Evolutionary conservation across 2,888 invertebrate genomes (phyloP).

Genomic region (Agrochola litura): DNA sequence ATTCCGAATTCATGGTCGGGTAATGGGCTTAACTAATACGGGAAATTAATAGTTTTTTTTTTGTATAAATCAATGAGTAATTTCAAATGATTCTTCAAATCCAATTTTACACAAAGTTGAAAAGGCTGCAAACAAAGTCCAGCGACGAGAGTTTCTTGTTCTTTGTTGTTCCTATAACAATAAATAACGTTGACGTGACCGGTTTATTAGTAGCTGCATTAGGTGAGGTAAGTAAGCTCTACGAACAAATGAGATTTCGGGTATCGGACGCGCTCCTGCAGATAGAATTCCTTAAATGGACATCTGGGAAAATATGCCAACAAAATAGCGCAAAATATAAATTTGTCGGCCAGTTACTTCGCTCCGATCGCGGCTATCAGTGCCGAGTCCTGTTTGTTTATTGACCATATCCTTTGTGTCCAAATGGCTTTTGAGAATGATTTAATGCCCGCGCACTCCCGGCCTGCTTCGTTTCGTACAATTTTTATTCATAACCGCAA

Average conservation of each 20-base stretch:
- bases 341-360: slow-evolving; percentile 77
- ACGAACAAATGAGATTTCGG: slow-evolving; percentile 78
- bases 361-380: slow-evolving; percentile 77
- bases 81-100: slow-evolving; percentile 35
- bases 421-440: slow-evolving; percentile 83
- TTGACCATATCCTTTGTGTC: slow-evolving; percentile 86
- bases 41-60: not conserved
- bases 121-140: slow-evolving; percentile 79
- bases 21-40: not conserved
- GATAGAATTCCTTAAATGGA: slow-evolving; percentile 75
- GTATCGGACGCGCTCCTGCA: slow-evolving; percentile 75
- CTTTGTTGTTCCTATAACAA: slow-evolving; percentile 85
- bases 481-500: slow-evolving; percentile 79
- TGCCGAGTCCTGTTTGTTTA: slow-evolving; percentile 83
- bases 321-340: slow-evolving; percentile 75
- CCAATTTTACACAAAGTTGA: slow-evolving; percentile 62
- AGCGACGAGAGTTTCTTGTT: slow-evolving; percentile 80
- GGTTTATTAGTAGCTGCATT: slow-evolving; percentile 87
- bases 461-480: slow-evolving; percentile 73
- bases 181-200: slow-evolving; percentile 89
- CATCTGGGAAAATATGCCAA: slow-evolving; percentile 75
- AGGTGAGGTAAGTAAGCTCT: slow-evolving; percentile 76
- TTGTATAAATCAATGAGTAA: slow-evolving; percentile 13
- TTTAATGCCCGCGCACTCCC: slow-evolving; percentile 79
- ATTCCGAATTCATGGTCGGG: not conserved